Percentiles rank a stretch among this genome's conserved stretches.
phyloP scores from a whole-genome alignment of 2,888 invertebrate genomes.

The Meiosimyza platycephala region DNA sequence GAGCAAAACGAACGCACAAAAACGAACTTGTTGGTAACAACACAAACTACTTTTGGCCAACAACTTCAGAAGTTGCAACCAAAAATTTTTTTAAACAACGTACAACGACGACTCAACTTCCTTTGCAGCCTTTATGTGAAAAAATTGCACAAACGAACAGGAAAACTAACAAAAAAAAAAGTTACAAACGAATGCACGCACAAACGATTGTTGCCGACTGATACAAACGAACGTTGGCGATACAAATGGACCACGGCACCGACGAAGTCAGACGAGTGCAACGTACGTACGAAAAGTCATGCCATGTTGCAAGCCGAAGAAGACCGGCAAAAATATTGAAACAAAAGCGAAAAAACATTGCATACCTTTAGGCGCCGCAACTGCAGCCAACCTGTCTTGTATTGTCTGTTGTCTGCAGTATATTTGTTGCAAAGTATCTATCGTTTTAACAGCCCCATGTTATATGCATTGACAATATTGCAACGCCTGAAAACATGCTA shows the following conservation, averaged over 20 bases:
- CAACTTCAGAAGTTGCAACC: slow-evolving; percentile 15
- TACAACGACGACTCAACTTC: no score
- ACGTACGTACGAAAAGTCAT: slow-evolving; percentile 1
- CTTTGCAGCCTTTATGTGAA: neutral
- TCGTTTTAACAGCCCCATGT: neutral
- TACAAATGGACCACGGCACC: no score
- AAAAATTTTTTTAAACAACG: neutral
- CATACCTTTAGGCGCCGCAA: slow-evolving; percentile 17
- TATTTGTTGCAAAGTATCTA: neutral
- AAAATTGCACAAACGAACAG: neutral
- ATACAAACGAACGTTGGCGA: neutral
- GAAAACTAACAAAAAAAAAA: no score
- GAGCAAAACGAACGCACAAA: slow-evolving; percentile 42
- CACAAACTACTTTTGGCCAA: slow-evolving; percentile 26
- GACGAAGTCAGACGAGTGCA: slow-evolving; percentile 16
- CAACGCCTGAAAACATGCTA: slow-evolving; percentile 17
- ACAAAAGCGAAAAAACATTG: neutral
- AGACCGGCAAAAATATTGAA: slow-evolving; percentile 11
- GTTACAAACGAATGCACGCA: slow-evolving; percentile 14
- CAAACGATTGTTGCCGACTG: neutral
- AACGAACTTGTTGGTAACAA: slow-evolving; percentile 28
- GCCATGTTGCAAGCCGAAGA: neutral
- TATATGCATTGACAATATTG: neutral
- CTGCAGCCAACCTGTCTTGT: neutral
- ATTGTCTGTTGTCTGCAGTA: neutral